A percentile compares a stretch with the other conserved stretches of the same genome.
Conservation (phyloP, 2,113 vertebrate genomes). For the Epinephelus lanceolatus region DNA sequence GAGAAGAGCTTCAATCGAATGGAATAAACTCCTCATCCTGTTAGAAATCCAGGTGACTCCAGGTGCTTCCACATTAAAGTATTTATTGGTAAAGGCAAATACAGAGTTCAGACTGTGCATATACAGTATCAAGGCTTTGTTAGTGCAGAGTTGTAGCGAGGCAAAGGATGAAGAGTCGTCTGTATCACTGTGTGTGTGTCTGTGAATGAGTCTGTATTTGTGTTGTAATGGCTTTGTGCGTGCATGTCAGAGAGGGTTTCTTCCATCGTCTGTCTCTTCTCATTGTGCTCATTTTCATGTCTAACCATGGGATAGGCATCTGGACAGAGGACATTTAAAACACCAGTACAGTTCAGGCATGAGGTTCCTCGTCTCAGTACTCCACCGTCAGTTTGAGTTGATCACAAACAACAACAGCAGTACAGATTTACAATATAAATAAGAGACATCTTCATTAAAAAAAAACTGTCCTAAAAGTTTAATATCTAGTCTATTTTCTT, state of each 20-base stretch:
- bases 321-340: slow-evolving; percentile 36
- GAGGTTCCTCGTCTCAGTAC: slow-evolving; percentile 21
- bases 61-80: slow-evolving; percentile 50
- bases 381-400: neutral
- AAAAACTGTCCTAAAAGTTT: neutral
- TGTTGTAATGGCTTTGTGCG: slow-evolving; percentile 49
- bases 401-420: slow-evolving; percentile 32
- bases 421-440: slow-evolving; percentile 27
- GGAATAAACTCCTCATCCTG: neutral
- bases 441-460: neutral
- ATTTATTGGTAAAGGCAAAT: slow-evolving; percentile 76
- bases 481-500: neutral
- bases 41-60: neutral
- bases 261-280: slow-evolving; percentile 26
- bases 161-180: slow-evolving; percentile 49
- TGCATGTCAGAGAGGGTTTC: slow-evolving; percentile 37
- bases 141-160: slow-evolving; percentile 66
- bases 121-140: slow-evolving; percentile 61
- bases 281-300: slow-evolving; percentile 74
- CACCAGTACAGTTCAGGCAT: slow-evolving; percentile 47
- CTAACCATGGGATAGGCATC: slow-evolving; percentile 73
- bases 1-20: neutral
- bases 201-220: slow-evolving; percentile 5
- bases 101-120: slow-evolving; percentile 69
- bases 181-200: neutral